Conservation (phyloP, 2,797 vertebrate genomes). For the Spinus olivaceus region DNA sequence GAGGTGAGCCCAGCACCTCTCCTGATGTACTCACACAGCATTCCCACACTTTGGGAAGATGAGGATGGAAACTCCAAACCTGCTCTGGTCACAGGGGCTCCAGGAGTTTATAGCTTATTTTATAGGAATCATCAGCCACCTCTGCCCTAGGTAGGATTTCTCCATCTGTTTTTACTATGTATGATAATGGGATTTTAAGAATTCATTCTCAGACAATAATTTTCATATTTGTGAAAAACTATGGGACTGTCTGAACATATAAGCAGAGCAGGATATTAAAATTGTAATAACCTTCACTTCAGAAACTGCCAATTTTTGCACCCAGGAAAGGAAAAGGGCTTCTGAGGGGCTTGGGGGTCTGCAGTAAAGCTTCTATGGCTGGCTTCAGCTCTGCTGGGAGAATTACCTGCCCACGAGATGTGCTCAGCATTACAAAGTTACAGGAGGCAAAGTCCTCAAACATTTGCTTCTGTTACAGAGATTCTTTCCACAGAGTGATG, state of each 20-base stretch:
- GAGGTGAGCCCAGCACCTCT: rapidly evolving
- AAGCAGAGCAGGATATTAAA: background rate
- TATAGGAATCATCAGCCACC: background rate
- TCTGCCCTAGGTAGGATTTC: background rate
- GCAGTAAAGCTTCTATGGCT: background rate
- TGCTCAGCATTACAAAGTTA: background rate
- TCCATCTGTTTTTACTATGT: background rate
- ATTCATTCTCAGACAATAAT: background rate
- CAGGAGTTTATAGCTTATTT: background rate
- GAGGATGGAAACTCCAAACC: background rate
- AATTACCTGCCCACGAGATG: rapidly evolving
- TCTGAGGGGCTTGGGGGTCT: background rate
- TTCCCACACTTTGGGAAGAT: background rate
- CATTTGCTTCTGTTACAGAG: background rate
- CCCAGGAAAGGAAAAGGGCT: background rate
- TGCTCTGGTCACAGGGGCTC: background rate
- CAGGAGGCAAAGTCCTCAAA: background rate
- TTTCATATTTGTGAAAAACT: background rate
- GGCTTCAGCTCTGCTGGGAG: background rate
- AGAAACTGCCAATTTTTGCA: background rate
- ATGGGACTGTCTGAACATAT: background rate
- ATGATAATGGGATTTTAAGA: background rate
- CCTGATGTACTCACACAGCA: background rate
- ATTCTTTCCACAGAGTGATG: background rate
- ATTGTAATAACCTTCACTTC: background rate